These are phyloP conservation scores for Glossophaga mutica DNA, from an alignment of 2,797 vertebrate genomes.

Conservation along the genomic window DNA sequence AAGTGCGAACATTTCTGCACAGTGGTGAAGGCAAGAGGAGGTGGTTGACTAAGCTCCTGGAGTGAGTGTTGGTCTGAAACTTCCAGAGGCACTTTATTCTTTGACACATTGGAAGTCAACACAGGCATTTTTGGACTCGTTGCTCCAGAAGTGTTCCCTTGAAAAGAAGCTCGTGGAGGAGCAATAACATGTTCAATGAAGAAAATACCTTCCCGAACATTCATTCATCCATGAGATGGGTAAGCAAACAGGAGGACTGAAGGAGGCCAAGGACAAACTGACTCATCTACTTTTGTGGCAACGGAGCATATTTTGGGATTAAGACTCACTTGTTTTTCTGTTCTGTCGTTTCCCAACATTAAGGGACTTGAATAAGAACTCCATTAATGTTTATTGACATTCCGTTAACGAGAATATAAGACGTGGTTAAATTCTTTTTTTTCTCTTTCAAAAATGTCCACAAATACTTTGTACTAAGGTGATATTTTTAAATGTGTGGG, in stretches of 20 bases:
- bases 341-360: constrained; percentile 71
- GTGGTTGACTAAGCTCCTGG: background rate
- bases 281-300: constrained; percentile 67
- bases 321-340: constrained; percentile 72
- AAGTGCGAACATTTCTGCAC: background rate
- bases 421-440: constrained; percentile 14
- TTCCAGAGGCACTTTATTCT: background rate
- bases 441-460: background rate
- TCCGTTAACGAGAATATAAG: constrained; percentile 37
- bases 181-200: constrained; percentile 9
- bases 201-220: constrained; percentile 48
- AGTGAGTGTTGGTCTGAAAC: background rate
- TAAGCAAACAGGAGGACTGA: constrained; percentile 54
- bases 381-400: constrained; percentile 63
- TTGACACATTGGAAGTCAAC: background rate
- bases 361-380: constrained; percentile 64
- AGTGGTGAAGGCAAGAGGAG: background rate
- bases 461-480: background rate
- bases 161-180: background rate
- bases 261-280: constrained; percentile 64
- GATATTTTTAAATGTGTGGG: constrained; percentile 1
- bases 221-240: constrained; percentile 36
- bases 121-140: background rate
- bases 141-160: background rate
- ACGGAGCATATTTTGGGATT: constrained; percentile 69